These are phyloP conservation scores for Saccopteryx bilineata DNA, from an alignment of 2,113 vertebrate species.

Conservation along the genomic window DNA sequence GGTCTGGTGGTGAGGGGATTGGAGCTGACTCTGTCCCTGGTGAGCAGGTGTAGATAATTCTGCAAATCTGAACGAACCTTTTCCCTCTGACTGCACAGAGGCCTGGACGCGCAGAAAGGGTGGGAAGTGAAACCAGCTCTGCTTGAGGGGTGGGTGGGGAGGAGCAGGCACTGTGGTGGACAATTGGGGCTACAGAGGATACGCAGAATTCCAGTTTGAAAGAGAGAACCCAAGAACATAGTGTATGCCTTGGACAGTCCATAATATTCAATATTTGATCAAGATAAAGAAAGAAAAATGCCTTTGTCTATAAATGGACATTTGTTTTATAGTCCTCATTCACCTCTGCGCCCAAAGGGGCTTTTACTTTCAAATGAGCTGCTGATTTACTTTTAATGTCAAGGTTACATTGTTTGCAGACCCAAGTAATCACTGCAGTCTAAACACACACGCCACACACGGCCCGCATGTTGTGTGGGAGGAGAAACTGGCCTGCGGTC, in stretches of 20 bases:
- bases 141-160: fast-evolving
- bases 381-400: constrained; percentile 68
- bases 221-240: neutral
- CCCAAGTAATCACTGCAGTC: constrained; percentile 52
- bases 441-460: constrained; percentile 53
- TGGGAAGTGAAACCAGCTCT: neutral
- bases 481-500: constrained; percentile 66
- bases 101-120: neutral
- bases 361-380: constrained; percentile 53
- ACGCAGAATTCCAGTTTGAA: neutral
- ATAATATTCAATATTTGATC: neutral
- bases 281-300: constrained; percentile 31
- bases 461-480: neutral
- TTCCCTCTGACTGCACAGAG: neutral
- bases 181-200: too few species aligned
- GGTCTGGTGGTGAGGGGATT: neutral
- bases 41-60: neutral
- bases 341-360: neutral
- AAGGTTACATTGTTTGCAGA: neutral
- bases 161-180: neutral
- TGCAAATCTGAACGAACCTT: neutral
- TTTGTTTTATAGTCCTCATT: neutral
- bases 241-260: neutral
- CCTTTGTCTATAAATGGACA: neutral
- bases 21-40: neutral